Evolutionary conservation across 2,888 invertebrate genomes (phyloP).

Genomic region (Dorcus parallelipipedus): DNA sequence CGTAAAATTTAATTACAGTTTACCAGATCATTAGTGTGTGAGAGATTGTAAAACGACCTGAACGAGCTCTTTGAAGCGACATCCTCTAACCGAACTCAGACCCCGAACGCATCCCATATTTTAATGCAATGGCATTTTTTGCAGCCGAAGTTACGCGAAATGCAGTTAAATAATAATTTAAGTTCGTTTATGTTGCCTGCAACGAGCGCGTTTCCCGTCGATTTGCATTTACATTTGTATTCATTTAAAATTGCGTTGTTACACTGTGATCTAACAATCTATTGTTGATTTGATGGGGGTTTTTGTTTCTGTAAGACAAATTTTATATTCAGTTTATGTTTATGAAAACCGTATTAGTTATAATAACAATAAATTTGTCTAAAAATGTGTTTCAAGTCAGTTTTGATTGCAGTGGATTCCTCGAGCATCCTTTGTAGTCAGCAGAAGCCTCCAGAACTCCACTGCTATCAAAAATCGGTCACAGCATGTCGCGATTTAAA

Average conservation of each 20-base stretch:
- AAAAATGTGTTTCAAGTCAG: too few relatives aligned
- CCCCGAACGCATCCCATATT: too few relatives aligned
- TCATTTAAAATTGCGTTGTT: background rate
- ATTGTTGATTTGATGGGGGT: background rate
- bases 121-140: background rate
- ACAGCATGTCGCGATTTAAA: too few relatives aligned
- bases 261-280: constrained; percentile 1
- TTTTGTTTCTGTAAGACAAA: background rate
- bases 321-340: background rate
- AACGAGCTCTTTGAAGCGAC: background rate
- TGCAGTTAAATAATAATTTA: constrained; percentile 1
- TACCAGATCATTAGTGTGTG: constrained; percentile 29
- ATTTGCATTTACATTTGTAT: background rate
- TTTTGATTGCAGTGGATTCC: too few relatives aligned
- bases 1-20: constrained; percentile 34
- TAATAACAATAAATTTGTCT: too few relatives aligned
- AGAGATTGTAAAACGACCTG: constrained; percentile 17
- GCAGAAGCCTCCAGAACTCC: too few relatives aligned
- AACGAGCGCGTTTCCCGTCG: background rate
- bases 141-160: background rate
- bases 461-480: too few relatives aligned
- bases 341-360: too few relatives aligned
- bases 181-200: background rate
- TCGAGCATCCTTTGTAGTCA: too few relatives aligned
- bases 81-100: background rate